Conservation (phyloP, 37 sponge, comb jelly and placozoan genomes). For the Halisarca cf. caerulea region DNA sequence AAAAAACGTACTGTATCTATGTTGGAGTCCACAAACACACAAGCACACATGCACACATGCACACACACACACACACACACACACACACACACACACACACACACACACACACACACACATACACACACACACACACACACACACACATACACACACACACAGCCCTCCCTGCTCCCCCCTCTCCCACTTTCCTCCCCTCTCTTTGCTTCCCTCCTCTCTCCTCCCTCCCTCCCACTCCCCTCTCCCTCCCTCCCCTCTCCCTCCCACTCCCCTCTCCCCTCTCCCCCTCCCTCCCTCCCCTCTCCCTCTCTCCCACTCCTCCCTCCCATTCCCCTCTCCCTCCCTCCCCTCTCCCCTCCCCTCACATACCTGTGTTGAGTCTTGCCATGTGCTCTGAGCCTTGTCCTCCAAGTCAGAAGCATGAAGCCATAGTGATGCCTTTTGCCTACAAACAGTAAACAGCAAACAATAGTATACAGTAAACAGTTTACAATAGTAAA, state of each 20-base stretch:
- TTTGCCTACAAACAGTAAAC: constrained; percentile 51
- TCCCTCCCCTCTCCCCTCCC: too few relatives aligned
- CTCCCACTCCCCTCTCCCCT: too few relatives aligned
- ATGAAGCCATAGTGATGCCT: constrained; percentile 83
- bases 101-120: not conserved
- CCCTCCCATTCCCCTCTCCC: too few relatives aligned
- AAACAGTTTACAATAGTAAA: not conserved
- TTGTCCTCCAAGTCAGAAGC: constrained; percentile 77
- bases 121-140: not conserved
- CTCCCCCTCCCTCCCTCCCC: too few relatives aligned
- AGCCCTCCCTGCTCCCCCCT: not conserved
- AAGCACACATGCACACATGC: too few relatives aligned
- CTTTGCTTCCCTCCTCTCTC: too few relatives aligned
- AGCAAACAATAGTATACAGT: not conserved
- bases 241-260: too few relatives aligned
- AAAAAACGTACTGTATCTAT: too few relatives aligned
- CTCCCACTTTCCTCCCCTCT: not conserved
- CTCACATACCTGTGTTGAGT: not conserved
- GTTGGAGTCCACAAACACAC: too few relatives aligned
- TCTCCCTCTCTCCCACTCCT: too few relatives aligned
- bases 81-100: not conserved
- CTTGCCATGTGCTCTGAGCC: not conserved
- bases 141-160: constrained; percentile 8
- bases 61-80: too few relatives aligned
- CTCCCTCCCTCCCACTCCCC: too few relatives aligned